Evolutionary conservation across 2,113 vertebrate genomes (phyloP), one percentile per base, ranked within the genome.

Genomic region (Piprites chloris): DNA sequence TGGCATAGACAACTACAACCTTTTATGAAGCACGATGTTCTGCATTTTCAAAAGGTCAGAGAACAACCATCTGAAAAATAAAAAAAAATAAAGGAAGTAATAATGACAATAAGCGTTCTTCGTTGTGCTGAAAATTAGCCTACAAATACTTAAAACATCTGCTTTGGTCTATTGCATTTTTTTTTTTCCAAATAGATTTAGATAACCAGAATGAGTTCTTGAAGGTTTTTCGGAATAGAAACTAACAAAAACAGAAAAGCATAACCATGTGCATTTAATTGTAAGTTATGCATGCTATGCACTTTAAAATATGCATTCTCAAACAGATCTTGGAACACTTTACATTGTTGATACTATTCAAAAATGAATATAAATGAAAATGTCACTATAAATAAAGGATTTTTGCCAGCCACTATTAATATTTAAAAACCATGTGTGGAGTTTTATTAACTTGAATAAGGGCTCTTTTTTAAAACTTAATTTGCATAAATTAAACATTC

Each of bases 401-500:
- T 85, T 96, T 91, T 96, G 63, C 92, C 75, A 92, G 84, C 37
- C 32, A 42, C 80, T 42, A 76, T 97, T 95, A 98, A 97, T 84
- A 95, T 97, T 97, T 97, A 88, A 97, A 83, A 95, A 67, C 33
- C 63, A 82, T n/a, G 76, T 84, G 76, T 87, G 42, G 92, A 83
- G 84, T 74, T 88, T 94, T 97, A 95, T 93, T 96, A 97, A 95
- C 93, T 96, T 1, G 9, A 93, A 85, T 86, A 90, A 94, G 62
- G 56, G 91, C 21, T 75, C 16, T 75, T 93, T 93, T 78, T 67
- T 3, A 69, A 91, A 96, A 95, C n/a, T 61, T 96, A 28, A 71
- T 93, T 97, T 93, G 69, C 65, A 87, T 85, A 97, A 97, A 89
- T 94, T 97, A 97, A 97, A 95, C 52, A 93, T 78, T 90, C 69